A percentile compares a stretch with the other conserved stretches of the same genome.
Conservation (phyloP, 2,888 invertebrate species). For the Chrysina gloriosa region DNA sequence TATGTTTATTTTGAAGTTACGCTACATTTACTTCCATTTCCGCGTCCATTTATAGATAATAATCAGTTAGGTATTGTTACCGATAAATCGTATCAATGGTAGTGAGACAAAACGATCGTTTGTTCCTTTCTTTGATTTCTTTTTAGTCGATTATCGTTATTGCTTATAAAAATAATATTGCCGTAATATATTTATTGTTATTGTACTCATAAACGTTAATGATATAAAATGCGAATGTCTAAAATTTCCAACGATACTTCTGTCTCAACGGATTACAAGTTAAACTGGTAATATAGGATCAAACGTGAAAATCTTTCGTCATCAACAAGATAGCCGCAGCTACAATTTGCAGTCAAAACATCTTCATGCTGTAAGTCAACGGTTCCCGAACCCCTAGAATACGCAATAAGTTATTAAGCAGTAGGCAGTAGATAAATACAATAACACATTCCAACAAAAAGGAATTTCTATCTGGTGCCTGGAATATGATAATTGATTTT, state of each 20-base stretch:
- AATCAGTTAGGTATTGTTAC: not conserved
- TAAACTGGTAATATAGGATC: constrained; percentile 4
- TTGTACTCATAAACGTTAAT: not conserved
- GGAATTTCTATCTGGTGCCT: too few species aligned
- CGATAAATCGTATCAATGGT: not conserved
- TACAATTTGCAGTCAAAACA: too few species aligned
- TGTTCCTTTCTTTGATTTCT: not conserved
- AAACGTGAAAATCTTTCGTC: too few species aligned
- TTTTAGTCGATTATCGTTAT: not conserved
- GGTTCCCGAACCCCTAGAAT: too few species aligned
- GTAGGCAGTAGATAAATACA: too few species aligned
- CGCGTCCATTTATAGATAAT: not conserved
- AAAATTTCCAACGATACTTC: constrained; percentile 10
- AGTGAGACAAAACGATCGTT: constrained; percentile 30
- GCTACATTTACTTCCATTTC: not conserved
- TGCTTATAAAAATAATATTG: constrained; percentile 15
- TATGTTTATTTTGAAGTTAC: constrained; percentile 31
- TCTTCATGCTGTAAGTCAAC: not conserved
- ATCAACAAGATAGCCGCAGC: too few species aligned
- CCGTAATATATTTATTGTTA: constrained; percentile 7
- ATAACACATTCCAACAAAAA: too few species aligned
- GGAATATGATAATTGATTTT: too few species aligned
- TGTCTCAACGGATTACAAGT: constrained; percentile 7
- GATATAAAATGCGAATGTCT: not conserved
- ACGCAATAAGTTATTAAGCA: too few species aligned